A percentile compares a stretch with the other conserved stretches of the same genome.
Conservation (phyloP, 2,888 invertebrate genomes). For the Siphlonurus alternatus region DNA sequence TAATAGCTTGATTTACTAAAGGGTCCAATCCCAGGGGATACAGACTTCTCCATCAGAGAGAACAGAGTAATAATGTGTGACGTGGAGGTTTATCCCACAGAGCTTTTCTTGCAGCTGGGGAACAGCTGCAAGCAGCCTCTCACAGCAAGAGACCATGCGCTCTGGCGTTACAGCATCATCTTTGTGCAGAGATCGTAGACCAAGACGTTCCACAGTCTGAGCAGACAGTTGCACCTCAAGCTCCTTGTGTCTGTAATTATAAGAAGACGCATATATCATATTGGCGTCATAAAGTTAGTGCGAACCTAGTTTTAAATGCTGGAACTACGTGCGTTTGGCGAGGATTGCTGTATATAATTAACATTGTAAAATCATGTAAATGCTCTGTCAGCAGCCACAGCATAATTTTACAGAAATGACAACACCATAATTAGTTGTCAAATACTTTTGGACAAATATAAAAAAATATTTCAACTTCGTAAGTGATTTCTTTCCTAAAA, state of each 20-base stretch:
- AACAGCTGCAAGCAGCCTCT: constrained; percentile 39
- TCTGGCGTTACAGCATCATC: constrained; percentile 84
- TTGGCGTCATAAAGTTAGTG: too few species aligned
- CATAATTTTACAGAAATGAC: too few species aligned
- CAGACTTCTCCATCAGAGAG: constrained; percentile 79
- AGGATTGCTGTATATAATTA: too few species aligned
- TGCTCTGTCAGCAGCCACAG: too few species aligned
- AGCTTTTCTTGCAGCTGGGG: constrained; percentile 21
- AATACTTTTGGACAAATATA: too few species aligned
- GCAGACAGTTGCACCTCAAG: not conserved
- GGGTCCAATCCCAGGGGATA: constrained; percentile 82
- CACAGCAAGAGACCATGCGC: constrained; percentile 73
- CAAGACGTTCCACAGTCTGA: constrained; percentile 35
- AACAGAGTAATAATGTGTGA: constrained; percentile 84
- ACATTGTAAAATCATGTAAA: too few species aligned
- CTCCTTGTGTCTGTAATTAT: not conserved
- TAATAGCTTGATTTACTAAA: not conserved
- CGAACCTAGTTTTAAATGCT: too few species aligned
- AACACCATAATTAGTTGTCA: too few species aligned
- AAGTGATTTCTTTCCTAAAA: too few species aligned
- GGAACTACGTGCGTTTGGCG: too few species aligned
- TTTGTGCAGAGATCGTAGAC: constrained; percentile 57
- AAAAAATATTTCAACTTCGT: too few species aligned
- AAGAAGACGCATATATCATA: too few species aligned
- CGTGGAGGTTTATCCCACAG: constrained; percentile 52